Evolutionary conservation across 2,888 invertebrate species (phyloP).

Genomic region (Amphipoea oculea): DNA sequence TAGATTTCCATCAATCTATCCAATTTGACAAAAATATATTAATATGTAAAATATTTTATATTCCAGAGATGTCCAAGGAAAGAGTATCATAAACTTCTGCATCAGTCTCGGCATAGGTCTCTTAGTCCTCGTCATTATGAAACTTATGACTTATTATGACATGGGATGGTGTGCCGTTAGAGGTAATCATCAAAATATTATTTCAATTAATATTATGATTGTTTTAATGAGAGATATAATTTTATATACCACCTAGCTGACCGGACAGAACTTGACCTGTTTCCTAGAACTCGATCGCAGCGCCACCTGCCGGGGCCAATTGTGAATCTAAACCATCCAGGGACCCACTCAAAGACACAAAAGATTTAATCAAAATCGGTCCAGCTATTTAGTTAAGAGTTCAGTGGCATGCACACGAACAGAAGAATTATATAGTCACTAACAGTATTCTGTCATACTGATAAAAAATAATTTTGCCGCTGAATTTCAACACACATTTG

Average conservation of each 20-base stretch:
- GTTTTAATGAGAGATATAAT: neutral
- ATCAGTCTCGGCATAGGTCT: conserved; percentile 77
- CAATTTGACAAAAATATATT: neutral
- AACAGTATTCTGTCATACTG: neutral
- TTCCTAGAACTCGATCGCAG: neutral
- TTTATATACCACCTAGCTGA: neutral
- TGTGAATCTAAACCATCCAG: no score
- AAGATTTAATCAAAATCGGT: neutral
- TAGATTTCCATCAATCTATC: no score
- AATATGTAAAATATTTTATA: neutral
- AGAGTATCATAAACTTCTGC: conserved; percentile 83
- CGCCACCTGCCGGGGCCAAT: no score
- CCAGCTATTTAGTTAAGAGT: neutral
- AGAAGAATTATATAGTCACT: neutral
- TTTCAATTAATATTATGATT: neutral
- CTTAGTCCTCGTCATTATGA: conserved; percentile 76
- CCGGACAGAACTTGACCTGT: neutral
- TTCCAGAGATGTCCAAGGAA: conserved; percentile 85
- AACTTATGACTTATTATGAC: conserved; percentile 75
- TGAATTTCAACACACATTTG: neutral
- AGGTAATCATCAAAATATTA: conserved; percentile 70
- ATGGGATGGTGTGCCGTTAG: conserved; percentile 80
- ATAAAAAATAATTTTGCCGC: neutral
- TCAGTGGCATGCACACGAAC: neutral
- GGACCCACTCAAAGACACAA: neutral